Evolutionary conservation across 2,888 invertebrate genomes (phyloP).

Genomic region (Phengaris arion): DNA sequence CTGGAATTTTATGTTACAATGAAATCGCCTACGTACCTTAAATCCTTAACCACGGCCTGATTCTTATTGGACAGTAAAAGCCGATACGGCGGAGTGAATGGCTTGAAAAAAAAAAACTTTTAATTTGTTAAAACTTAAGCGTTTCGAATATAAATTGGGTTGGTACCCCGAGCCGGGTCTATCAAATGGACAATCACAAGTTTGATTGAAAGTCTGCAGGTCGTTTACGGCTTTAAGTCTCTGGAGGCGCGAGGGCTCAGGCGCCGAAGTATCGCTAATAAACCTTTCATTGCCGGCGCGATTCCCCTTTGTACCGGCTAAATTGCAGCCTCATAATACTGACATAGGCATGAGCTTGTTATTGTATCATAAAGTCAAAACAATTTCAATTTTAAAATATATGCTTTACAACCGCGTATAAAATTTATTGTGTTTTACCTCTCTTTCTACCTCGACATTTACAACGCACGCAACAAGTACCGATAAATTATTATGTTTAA

Average conservation of each 20-base stretch:
- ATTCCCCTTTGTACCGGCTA: conserved; percentile 42
- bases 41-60: neutral
- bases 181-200: conserved; percentile 56
- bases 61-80: conserved; percentile 23
- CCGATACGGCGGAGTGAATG: conserved; percentile 36
- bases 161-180: conserved; percentile 46
- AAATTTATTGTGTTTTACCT: conserved; percentile 17
- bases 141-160: conserved; percentile 43
- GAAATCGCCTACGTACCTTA: neutral
- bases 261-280: conserved; percentile 50
- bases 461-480: conserved; percentile 15
- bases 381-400: conserved; percentile 26
- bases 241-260: conserved; percentile 51
- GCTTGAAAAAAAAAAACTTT: conserved; percentile 37
- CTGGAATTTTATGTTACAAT: neutral
- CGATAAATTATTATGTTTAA: neutral
- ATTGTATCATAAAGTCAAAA: conserved; percentile 29
- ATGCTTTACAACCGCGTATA: conserved; percentile 6
- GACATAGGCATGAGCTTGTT: conserved; percentile 27
- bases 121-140: conserved; percentile 45
- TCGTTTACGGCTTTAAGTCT: conserved; percentile 50
- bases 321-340: conserved; percentile 31
- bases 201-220: conserved; percentile 66
- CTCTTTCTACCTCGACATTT: conserved; percentile 27
- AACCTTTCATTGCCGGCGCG: conserved; percentile 54